A percentile compares a stretch with the other conserved stretches of the same genome.
phyloP scores from a whole-genome alignment of 2,888 invertebrate species.

The Eilema caniola region DNA sequence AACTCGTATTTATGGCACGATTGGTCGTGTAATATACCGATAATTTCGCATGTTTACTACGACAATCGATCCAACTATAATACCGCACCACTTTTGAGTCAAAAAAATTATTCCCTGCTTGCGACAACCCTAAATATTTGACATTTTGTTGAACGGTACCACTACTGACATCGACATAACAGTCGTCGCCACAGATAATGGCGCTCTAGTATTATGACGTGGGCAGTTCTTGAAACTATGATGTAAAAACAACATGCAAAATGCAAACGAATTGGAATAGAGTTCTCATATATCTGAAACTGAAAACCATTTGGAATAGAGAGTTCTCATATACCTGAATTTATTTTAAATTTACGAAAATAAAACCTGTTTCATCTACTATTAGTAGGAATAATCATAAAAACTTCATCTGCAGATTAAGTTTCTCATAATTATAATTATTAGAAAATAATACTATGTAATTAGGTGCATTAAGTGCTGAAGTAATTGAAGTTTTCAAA shows the following conservation, averaged over 20 bases:
- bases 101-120: background rate
- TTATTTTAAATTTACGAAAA: background rate
- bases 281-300: too few relatives aligned
- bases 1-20: too few relatives aligned
- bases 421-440: background rate
- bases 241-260: background rate
- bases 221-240: slow-evolving; percentile 10
- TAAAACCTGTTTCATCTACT: background rate
- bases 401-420: background rate
- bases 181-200: background rate
- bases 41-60: too few relatives aligned
- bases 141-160: slow-evolving; percentile 16
- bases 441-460: background rate
- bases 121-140: slow-evolving; percentile 9
- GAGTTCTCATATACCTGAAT: too few relatives aligned
- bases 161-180: background rate
- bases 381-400: background rate
- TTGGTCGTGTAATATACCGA: too few relatives aligned
- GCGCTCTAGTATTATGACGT: slow-evolving; percentile 3
- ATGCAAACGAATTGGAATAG: background rate
- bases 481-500: background rate
- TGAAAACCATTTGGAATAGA: too few relatives aligned
- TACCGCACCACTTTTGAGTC: background rate
- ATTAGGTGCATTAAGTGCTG: too few relatives aligned
- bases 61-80: background rate